Conservation (phyloP, 2,113 vertebrate species). For the Columbina picui region DNA sequence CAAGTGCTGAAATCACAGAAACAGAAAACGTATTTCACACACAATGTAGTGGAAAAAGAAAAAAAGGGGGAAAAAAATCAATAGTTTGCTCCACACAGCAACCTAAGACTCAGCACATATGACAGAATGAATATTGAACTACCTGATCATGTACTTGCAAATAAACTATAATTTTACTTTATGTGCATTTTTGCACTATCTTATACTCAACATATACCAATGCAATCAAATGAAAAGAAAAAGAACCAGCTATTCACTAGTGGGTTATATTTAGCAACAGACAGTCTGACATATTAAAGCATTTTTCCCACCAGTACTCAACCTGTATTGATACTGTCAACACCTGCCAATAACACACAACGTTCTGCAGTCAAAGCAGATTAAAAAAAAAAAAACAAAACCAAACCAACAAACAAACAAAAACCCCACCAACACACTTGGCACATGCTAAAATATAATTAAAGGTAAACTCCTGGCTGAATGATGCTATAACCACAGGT, state of each 20-base stretch:
- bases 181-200: neutral
- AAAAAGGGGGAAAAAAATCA: neutral
- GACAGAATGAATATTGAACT: neutral
- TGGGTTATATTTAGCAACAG: constrained; percentile 28
- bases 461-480: neutral
- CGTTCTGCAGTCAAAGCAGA: neutral
- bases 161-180: neutral
- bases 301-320: constrained; percentile 30
- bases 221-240: neutral
- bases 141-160: neutral
- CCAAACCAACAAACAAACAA: too few species aligned
- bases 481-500: neutral
- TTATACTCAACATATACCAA: neutral
- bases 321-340: constrained; percentile 39
- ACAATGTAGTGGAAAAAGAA: neutral
- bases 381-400: neutral
- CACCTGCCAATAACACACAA: constrained; percentile 18
- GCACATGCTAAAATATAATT: neutral
- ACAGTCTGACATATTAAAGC: neutral
- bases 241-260: neutral
- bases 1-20: constrained; percentile 1
- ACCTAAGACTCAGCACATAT: neutral
- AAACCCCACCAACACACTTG: too few species aligned
- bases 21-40: constrained; percentile 34
- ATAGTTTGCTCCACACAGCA: constrained; percentile 1